Conservation (phyloP, 1,140 invertebrate genomes). For the Sarcophaga peregrina region DNA sequence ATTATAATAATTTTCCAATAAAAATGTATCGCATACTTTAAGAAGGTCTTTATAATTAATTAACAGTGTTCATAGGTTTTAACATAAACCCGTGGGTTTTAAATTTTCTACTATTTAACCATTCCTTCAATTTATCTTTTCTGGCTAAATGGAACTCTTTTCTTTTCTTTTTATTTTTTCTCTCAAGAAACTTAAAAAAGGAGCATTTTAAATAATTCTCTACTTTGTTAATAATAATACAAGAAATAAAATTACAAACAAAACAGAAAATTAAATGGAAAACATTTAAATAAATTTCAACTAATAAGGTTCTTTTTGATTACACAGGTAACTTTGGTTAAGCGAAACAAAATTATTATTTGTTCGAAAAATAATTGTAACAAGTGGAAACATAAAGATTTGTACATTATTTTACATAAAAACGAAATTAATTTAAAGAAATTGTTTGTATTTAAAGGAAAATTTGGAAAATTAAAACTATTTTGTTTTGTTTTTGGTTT, state of each 20-base stretch:
- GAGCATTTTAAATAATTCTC: slow-evolving; percentile 33
- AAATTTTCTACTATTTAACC: no score
- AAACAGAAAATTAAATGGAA: no score
- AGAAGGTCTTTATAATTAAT: no score
- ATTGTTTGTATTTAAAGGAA: not conserved
- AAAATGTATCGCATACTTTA: no score
- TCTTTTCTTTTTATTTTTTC: no score
- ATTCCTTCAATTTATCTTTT: no score
- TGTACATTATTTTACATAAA: slow-evolving; percentile 17
- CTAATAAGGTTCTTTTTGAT: slow-evolving; percentile 35
- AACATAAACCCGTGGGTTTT: no score
- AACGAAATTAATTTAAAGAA: slow-evolving; percentile 13
- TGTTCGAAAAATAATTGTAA: not conserved
- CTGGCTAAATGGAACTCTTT: no score
- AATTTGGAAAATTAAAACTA: slow-evolving; percentile 10
- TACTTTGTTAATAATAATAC: not conserved
- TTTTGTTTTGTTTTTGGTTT: not conserved
- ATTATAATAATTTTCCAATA: no score
- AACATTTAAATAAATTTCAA: slow-evolving; percentile 19
- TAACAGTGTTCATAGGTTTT: no score
- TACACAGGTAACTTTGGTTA: slow-evolving; percentile 38
- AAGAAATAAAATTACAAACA: slow-evolving; percentile 3
- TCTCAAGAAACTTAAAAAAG: slow-evolving; percentile 25
- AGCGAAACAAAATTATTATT: slow-evolving; percentile 24
- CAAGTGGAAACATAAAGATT: slow-evolving; percentile 24